These are phyloP conservation scores for Mustelus asterias DNA, from an alignment of 2,113 vertebrate genomes.

Conservation along the genomic window DNA sequence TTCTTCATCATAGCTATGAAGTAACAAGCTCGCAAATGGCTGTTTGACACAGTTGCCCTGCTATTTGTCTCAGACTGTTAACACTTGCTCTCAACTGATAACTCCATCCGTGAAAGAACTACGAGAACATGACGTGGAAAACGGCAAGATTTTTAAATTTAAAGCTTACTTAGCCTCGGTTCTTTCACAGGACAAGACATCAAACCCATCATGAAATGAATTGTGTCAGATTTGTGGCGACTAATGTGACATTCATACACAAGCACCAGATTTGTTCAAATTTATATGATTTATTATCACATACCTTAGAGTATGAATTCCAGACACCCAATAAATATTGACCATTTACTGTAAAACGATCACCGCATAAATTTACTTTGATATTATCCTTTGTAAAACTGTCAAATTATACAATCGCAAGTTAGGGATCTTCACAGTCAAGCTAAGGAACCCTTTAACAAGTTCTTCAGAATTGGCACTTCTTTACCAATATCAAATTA, in stretches of 20 bases:
- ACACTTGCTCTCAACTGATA: not conserved
- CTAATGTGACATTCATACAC: not conserved
- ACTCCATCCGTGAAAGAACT: not conserved
- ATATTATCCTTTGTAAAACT: not conserved
- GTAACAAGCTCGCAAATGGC: not conserved
- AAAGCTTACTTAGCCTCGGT: not conserved
- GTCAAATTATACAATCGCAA: not conserved
- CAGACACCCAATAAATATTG: conserved; percentile 13
- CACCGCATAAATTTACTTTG: not conserved
- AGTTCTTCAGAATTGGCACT: not conserved
- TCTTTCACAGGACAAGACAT: not conserved
- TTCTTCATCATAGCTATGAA: not conserved
- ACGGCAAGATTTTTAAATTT: not conserved
- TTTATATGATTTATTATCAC: conserved; percentile 20
- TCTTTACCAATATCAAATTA: not conserved
- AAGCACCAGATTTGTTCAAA: not conserved
- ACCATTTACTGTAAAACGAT: not conserved
- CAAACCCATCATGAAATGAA: too few species aligned
- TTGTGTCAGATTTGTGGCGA: not conserved
- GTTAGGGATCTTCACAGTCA: not conserved
- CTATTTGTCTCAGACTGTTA: not conserved
- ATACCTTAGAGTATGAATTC: conserved; percentile 5
- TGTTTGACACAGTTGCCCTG: not conserved
- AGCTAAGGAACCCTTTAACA: not conserved
- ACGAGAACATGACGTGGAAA: not conserved